Evolutionary conservation across 2,113 vertebrate genomes (phyloP), one percentile per base, ranked within the genome.

Genomic region (Syrmaticus mikado): DNA sequence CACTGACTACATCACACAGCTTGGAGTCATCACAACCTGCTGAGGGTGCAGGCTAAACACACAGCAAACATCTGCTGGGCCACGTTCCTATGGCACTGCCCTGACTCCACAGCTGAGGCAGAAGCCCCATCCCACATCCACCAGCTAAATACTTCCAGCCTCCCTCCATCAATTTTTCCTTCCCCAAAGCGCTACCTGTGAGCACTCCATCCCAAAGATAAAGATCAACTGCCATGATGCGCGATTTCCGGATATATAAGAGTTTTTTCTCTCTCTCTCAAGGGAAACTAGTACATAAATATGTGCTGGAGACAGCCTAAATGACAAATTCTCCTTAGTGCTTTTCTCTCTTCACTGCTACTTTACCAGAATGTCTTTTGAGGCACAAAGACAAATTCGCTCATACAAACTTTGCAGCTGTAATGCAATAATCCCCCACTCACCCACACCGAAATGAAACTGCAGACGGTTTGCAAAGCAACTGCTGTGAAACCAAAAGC

Each of bases 41-140:
- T 15, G 27, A 53, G 27, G 27, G 14, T 0, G 8, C 12, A 46
- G 64, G 19, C 64, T 40, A 68, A 15, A 8, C 55, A 17, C 25
- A 36, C 0, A 17, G 43, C 53, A 53, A 27, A 13, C 0, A 1
- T 3, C 67, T 24, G 5, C 71, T 60, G 2, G 0, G 18, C 52
- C 40, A 20, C 1, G 3, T 15, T 72, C 60, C 43, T 11, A 45
- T 28, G 43, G 40, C 89, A 68, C 67, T 87, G 61, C 88, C 32
- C 32, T 13, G n/a, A 50, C 17, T 78, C 61, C 20, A 65, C 19
- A 60, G 52, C 57, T 10, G 50, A 81, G 60, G 38, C 13, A 74
- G 41, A 68, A 20, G 7, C 22, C 10, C 6, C 34, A 20, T 27
- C 36, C n/a, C 24, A 58, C 5, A 34, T 6, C 22, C 34, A 52